phyloP scores from a whole-genome alignment of 1,140 invertebrate genomes.

The Drosophila simulans region DNA sequence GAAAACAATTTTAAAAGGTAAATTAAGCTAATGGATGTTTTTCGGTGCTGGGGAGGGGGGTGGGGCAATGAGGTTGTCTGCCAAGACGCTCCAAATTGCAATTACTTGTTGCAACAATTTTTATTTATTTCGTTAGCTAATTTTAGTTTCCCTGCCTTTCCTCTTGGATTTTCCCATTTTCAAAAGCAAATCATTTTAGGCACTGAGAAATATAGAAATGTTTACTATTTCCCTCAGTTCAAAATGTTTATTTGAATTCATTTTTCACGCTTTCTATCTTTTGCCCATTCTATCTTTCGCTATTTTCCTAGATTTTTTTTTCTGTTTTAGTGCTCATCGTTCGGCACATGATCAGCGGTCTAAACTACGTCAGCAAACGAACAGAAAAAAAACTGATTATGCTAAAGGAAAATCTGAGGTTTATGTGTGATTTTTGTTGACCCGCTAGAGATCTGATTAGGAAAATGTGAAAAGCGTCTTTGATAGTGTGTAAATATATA shows the following conservation, averaged over 20 bases:
- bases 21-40: conserved; percentile 65
- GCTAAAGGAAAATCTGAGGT: conserved; percentile 28
- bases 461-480: conserved; percentile 30
- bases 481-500: conserved; percentile 13
- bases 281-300: conserved; percentile 11
- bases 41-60: neutral
- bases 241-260: conserved; percentile 55
- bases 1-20: conserved; percentile 75
- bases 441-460: conserved; percentile 23
- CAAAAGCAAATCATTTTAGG: conserved; percentile 14
- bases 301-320: conserved; percentile 6
- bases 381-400: conserved; percentile 28
- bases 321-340: conserved; percentile 26
- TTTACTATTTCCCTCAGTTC: conserved; percentile 34
- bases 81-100: conserved; percentile 66
- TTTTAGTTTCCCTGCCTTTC: conserved; percentile 36
- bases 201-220: conserved; percentile 28
- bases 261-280: conserved; percentile 26
- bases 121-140: conserved; percentile 39
- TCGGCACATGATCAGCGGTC: conserved; percentile 38
- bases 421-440: conserved; percentile 44
- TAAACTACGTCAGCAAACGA: conserved; percentile 48
- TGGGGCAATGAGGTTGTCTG: conserved; percentile 1
- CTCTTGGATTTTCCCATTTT: conserved; percentile 1
- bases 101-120: conserved; percentile 57